A percentile compares a stretch with the other conserved stretches of the same genome.
These are phyloP conservation scores for Nymphicus hollandicus DNA, from an alignment of 2,113 vertebrate species.

Conservation along the genomic window DNA sequence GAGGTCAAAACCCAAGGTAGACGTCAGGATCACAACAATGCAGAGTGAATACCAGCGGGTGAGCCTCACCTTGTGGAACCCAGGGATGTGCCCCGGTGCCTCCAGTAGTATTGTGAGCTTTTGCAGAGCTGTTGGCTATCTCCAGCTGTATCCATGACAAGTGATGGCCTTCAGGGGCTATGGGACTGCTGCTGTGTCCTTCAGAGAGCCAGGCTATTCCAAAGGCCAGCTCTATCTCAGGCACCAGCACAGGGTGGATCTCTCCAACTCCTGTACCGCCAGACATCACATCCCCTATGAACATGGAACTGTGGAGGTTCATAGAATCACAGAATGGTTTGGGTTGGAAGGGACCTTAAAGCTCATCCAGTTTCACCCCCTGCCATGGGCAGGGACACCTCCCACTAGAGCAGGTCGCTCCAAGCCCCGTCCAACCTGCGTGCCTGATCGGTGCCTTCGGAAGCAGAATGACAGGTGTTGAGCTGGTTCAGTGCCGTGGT, in stretches of 20 bases:
- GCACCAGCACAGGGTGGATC: neutral
- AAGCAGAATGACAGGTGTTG: neutral
- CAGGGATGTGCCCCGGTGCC: fast-evolving
- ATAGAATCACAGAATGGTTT: neutral
- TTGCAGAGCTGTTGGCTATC: neutral
- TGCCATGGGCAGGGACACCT: neutral
- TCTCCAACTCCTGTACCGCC: neutral
- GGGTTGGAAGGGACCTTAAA: neutral
- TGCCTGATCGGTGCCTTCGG: neutral
- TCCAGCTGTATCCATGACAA: neutral
- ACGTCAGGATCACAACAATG: neutral
- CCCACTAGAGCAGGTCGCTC: neutral
- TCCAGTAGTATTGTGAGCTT: neutral
- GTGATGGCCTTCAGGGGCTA: neutral
- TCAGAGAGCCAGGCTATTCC: fast-evolving
- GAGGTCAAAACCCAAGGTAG: neutral
- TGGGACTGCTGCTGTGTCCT: too few relatives aligned
- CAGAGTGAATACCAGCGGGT: fast-evolving
- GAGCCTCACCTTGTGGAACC: neutral
- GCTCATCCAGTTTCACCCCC: neutral
- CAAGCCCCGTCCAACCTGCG: neutral
- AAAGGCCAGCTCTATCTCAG: neutral
- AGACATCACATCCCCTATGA: fast-evolving
- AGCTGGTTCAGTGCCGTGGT: fast-evolving
- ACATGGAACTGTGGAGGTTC: neutral